These are phyloP conservation scores for Saccopteryx leptura DNA, from an alignment of 2,113 vertebrate species.

Conservation along the genomic window DNA sequence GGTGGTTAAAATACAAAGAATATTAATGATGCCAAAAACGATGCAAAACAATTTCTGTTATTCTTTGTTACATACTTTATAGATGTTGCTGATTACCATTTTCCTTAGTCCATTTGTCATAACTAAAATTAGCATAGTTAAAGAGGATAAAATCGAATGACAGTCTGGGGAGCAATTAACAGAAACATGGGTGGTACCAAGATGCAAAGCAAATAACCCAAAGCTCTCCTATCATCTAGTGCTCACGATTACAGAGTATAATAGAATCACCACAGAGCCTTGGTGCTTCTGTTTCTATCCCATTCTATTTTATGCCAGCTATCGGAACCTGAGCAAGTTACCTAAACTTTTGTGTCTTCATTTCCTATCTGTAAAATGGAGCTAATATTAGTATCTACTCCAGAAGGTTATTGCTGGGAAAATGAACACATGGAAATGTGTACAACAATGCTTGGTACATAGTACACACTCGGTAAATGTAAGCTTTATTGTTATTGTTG, in stretches of 20 bases:
- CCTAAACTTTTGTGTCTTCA: not conserved
- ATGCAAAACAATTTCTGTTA: not conserved
- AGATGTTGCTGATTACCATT: not conserved
- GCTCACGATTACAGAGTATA: not conserved
- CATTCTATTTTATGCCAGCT: not conserved
- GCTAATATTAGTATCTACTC: not conserved
- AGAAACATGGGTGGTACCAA: not conserved
- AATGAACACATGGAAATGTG: not conserved
- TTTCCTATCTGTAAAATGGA: slow-evolving; percentile 17
- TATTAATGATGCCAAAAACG: not conserved
- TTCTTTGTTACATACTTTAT: not conserved
- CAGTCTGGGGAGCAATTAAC: not conserved
- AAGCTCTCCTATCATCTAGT: not conserved
- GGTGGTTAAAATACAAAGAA: not conserved
- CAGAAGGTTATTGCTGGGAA: not conserved
- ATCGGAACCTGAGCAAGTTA: not conserved
- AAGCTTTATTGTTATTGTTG: not conserved
- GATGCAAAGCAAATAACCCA: not conserved
- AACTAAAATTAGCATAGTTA: not conserved
- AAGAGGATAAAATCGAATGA: not conserved
- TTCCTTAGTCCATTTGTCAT: slow-evolving; percentile 12
- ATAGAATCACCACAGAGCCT: not conserved
- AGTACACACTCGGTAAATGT: not conserved
- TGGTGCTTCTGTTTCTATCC: not conserved
- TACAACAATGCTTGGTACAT: not conserved